phyloP scores from a whole-genome alignment of 92 coral and sea anemone genomes.

The Pocillopora grandis region DNA sequence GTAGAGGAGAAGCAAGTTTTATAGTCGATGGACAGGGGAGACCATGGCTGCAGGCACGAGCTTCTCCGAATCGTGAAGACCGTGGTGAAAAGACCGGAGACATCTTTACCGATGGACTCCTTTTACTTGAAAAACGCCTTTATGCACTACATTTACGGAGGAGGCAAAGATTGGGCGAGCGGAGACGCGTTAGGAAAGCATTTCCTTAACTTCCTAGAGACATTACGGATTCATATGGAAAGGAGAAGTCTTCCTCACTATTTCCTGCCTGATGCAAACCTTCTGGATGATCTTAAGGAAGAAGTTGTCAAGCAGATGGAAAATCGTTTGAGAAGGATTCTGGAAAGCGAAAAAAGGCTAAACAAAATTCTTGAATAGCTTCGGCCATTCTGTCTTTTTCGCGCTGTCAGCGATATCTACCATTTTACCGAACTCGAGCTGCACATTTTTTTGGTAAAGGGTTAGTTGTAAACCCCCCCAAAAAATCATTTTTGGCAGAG shows the following conservation, averaged over 20 bases:
- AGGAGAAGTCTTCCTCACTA: constrained; percentile 39
- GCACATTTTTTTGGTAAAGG: too few relatives aligned
- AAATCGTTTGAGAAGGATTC: constrained; percentile 45
- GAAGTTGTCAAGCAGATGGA: constrained; percentile 51
- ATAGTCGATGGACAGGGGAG: constrained; percentile 57
- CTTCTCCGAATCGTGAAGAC: constrained; percentile 77
- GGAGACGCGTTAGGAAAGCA: constrained; percentile 21
- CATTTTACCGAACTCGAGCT: too few relatives aligned
- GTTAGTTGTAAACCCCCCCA: too few relatives aligned
- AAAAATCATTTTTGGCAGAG: too few relatives aligned
- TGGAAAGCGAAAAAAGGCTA: constrained; percentile 37
- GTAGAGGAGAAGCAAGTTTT: constrained; percentile 52
- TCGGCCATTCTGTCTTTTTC: too few relatives aligned
- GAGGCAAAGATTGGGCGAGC: background rate
- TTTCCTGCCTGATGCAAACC: constrained; percentile 57
- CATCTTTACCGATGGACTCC: constrained; percentile 53
- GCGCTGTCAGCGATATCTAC: too few relatives aligned
- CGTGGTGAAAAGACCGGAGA: constrained; percentile 46
- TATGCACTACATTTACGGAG: constrained; percentile 36
- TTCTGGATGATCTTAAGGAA: constrained; percentile 42
- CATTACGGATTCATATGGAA: constrained; percentile 1
- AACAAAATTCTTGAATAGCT: constrained; percentile 35
- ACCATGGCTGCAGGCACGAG: constrained; percentile 72
- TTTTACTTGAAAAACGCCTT: constrained; percentile 81
- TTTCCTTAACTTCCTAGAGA: constrained; percentile 41